phyloP scores from a whole-genome alignment of 1,140 invertebrate genomes.

The Caenorhabditis inopinata region DNA sequence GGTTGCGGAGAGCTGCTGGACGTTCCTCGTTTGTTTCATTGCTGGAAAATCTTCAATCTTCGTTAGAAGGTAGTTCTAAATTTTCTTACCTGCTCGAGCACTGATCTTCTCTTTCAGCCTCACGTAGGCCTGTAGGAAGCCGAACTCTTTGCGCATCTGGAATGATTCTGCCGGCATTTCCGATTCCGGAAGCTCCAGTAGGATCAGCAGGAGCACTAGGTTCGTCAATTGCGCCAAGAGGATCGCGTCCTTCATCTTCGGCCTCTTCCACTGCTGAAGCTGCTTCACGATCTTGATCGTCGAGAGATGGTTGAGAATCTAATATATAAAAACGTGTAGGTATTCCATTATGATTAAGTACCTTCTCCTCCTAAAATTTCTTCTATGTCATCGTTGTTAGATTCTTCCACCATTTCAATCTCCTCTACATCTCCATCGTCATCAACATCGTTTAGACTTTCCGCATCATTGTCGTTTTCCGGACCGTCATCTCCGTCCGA shows the following conservation, averaged over 20 bases:
- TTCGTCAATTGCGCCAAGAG: not conserved
- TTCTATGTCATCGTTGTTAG: not conserved
- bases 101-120: conserved; percentile 24
- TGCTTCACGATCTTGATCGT: conserved; percentile 39
- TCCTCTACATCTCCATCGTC: conserved; percentile 1
- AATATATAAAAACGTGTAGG: not conserved
- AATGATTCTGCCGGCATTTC: not conserved
- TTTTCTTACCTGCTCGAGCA: conserved; percentile 33
- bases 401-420: not conserved
- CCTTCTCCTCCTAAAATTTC: conserved; percentile 33
- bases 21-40: conserved; percentile 11
- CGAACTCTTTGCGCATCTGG: not conserved
- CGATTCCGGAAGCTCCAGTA: not conserved
- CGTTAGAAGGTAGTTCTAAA: not conserved
- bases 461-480: not conserved
- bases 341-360: not conserved
- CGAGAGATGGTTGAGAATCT: conserved; percentile 35
- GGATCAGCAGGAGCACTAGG: conserved; percentile 9
- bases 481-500: not conserved
- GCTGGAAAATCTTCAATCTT: not conserved
- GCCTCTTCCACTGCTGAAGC: conserved; percentile 38
- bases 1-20: not conserved
- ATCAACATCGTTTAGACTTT: conserved; percentile 3
- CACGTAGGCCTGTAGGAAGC: conserved; percentile 15
- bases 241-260: conserved; percentile 35